Evolutionary conservation across 2,797 vertebrate genomes (phyloP).

Genomic region (Babyrousa celebensis): DNA sequence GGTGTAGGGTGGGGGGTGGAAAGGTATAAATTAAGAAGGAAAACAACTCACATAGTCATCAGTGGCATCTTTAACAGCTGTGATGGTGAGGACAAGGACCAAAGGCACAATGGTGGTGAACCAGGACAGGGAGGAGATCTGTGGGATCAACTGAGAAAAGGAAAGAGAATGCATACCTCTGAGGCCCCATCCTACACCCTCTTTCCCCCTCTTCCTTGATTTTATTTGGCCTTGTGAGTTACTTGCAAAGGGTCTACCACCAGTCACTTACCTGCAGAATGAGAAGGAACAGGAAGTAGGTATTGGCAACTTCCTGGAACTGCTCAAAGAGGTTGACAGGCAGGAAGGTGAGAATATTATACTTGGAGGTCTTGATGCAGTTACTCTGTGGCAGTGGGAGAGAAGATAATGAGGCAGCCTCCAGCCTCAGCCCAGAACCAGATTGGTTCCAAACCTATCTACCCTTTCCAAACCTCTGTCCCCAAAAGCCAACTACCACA

Average conservation of each 20-base stretch:
- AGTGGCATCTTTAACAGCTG: slow-evolving; percentile 98
- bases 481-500: not conserved
- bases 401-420: not conserved
- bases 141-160: slow-evolving; percentile 95
- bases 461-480: not conserved
- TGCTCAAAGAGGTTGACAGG: slow-evolving; percentile 99
- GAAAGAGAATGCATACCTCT: not conserved
- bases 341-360: slow-evolving; percentile 97
- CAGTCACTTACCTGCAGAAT: slow-evolving; percentile 95
- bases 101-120: slow-evolving; percentile 99
- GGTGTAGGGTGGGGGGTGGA: rapidly evolving
- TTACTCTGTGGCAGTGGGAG: slow-evolving; percentile 92
- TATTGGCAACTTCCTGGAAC: slow-evolving; percentile 99
- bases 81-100: slow-evolving; percentile 98
- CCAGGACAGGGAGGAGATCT: slow-evolving; percentile 98
- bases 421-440: not conserved
- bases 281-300: slow-evolving; percentile 98
- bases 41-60: slow-evolving; percentile 97
- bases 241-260: not conserved
- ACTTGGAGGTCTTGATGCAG: slow-evolving; percentile 98
- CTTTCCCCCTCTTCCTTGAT: not conserved
- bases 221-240: not conserved
- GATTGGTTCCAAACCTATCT: not conserved
- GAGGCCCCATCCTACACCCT: not conserved
- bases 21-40: not conserved